Base-by-base conservation (phyloP, 2,888 invertebrate species). In the Prosopocoilus inquinatus region DNA sequence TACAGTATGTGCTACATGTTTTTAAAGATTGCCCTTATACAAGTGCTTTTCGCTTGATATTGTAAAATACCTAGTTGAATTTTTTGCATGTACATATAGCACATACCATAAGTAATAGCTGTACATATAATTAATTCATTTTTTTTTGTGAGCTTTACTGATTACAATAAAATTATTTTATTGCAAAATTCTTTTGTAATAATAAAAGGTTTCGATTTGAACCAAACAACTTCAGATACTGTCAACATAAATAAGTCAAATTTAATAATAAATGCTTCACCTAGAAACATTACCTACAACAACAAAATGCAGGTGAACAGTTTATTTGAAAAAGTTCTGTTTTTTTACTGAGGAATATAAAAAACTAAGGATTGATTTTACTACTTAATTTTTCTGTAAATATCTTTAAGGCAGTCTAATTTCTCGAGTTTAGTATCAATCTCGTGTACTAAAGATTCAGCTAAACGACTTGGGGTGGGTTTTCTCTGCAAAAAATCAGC, bases 361-460 rank as follows among this genome's bases (percentile, higher is more conserved):
- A 16, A 16, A 16, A 16, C 16, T 16, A 16, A 3, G 3, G 3
- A 16, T 16, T 16, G 16, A 16, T 16, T 16, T 35, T n/a, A 20
- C 41, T 48, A 53, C 44, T 47, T 39, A 12, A 50, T 16, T 39
- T 49, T 34, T 20, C 41, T 45, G 15, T 55, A 55, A 50, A 55
- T 50, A 39, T 50, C 50, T 20, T 46, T 55, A 35, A 50, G 28
- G 32, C 35, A 55, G 33, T 16, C 46, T 20, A 55, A 35, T 54
- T 56, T 45, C 34, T 56, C 43, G 13, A 55, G 57, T 43, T 60
- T 60, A 53, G 79, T 79, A 67, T 89, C 88, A 32, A 90, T 81
- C 71, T 91, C 91, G 39, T 85, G 83, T 0, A 91, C 82, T 9
- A 96, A 79, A n/a, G 92, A 89, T 59, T 86, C 82, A 0, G 92